phyloP scores from a whole-genome alignment of 2,113 vertebrate species.

The Aphyosemion australe region DNA sequence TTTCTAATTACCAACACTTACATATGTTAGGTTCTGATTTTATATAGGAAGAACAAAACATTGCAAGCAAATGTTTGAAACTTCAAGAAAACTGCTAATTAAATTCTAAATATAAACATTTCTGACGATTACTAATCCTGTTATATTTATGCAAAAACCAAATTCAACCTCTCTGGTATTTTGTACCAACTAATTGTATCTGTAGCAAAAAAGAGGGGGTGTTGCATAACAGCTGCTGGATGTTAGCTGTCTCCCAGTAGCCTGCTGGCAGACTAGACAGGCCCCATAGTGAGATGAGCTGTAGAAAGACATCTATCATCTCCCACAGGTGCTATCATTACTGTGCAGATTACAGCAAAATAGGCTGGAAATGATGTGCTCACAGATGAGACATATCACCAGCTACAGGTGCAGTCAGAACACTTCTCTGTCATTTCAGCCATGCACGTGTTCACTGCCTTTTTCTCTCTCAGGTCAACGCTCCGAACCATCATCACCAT shows the following conservation, averaged over 20 bases:
- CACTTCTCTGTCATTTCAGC: constrained; percentile 30
- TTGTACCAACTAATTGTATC: no score
- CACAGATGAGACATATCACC: constrained; percentile 33
- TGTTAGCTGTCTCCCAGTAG: neutral
- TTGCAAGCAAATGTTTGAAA: no score
- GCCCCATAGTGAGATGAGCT: constrained; percentile 9
- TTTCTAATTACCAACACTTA: no score
- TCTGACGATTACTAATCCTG: no score
- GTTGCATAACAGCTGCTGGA: no score
- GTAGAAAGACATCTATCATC: constrained; percentile 3
- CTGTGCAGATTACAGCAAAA: constrained; percentile 15
- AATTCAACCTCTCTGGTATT: no score
- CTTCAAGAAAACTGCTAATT: no score
- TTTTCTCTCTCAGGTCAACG: constrained; percentile 35
- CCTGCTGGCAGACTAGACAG: neutral
- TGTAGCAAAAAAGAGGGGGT: no score
- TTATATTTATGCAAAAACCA: no score
- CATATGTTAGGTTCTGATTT: no score
- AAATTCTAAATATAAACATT: no score
- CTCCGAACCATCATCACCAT: constrained; percentile 32
- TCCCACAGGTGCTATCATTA: constrained; percentile 18
- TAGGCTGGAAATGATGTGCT: constrained; percentile 19
- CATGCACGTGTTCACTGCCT: constrained; percentile 23
- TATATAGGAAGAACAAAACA: no score
- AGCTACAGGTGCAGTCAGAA: constrained; percentile 37